A percentile compares a stretch with the other conserved stretches of the same genome.
phyloP scores from a whole-genome alignment of 2,888 invertebrate species.

The Parnassius glacialis region DNA sequence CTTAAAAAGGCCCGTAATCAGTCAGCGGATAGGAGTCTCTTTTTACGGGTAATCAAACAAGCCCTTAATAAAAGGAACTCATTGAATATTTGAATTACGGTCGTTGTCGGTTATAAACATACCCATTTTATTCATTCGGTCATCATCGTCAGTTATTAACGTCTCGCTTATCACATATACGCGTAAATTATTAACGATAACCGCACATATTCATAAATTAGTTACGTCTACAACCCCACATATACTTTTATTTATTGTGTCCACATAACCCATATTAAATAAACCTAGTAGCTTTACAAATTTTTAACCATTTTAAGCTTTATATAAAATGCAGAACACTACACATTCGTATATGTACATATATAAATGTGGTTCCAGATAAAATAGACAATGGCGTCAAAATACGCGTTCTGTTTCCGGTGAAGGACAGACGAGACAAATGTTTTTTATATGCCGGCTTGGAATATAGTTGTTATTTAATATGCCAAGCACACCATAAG shows the following conservation, averaged over 20 bases:
- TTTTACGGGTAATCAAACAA: constrained; percentile 60
- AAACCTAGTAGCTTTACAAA: no score
- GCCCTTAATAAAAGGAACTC: constrained; percentile 46
- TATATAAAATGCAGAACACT: constrained; percentile 45
- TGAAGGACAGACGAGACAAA: constrained; percentile 57
- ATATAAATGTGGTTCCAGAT: constrained; percentile 51
- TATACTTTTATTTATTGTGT: background rate
- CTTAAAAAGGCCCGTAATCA: constrained; percentile 67
- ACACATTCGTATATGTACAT: constrained; percentile 33
- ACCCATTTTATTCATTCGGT: constrained; percentile 1
- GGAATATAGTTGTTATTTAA: constrained; percentile 58
- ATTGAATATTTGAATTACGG: constrained; percentile 18
- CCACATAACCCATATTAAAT: no score
- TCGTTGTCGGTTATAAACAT: constrained; percentile 14
- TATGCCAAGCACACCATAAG: constrained; percentile 55
- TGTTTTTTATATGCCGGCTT: constrained; percentile 55
- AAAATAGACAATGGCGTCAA: constrained; percentile 63
- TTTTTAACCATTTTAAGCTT: background rate
- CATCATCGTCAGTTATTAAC: constrained; percentile 13
- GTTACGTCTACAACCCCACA: background rate
- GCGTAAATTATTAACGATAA: constrained; percentile 14
- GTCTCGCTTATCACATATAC: constrained; percentile 18
- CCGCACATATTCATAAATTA: background rate
- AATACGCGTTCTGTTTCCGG: constrained; percentile 67
- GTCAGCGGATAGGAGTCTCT: constrained; percentile 57